Evolutionary conservation across 2,888 invertebrate genomes (phyloP).

Genomic region (Acanthosoma haemorrhoidale): DNA sequence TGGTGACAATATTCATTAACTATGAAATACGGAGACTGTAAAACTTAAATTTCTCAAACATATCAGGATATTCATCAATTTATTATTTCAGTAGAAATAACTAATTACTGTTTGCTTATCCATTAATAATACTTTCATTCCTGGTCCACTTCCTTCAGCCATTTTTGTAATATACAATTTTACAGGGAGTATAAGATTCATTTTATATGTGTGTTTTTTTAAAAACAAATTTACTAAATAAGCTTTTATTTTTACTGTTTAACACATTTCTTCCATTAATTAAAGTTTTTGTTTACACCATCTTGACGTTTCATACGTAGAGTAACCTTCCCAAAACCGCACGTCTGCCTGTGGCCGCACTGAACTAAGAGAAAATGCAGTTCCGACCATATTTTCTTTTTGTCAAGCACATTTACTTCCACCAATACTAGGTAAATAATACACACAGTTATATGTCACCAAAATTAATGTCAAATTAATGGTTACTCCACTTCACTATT

Average conservation of each 20-base stretch:
- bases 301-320: background rate
- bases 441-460: no score
- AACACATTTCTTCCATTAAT: no score
- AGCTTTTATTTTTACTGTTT: background rate
- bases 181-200: slow-evolving; percentile 90
- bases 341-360: no score
- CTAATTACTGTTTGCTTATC: slow-evolving; percentile 88
- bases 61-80: no score
- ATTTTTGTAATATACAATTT: slow-evolving; percentile 94
- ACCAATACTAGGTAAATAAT: no score
- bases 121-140: slow-evolving; percentile 98
- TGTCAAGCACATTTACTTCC: no score
- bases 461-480: no score
- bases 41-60: background rate
- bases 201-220: slow-evolving; percentile 44
- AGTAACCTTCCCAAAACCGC: background rate
- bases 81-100: slow-evolving; percentile 37
- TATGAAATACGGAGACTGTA: background rate
- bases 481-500: no score
- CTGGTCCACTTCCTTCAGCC: slow-evolving; percentile 95
- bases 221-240: background rate
- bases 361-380: no score
- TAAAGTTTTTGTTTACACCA: background rate
- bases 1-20: no score
- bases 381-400: no score